These are phyloP conservation scores for Carassius gibelio DNA, from an alignment of 2,113 vertebrate genomes.

Conservation along the genomic window DNA sequence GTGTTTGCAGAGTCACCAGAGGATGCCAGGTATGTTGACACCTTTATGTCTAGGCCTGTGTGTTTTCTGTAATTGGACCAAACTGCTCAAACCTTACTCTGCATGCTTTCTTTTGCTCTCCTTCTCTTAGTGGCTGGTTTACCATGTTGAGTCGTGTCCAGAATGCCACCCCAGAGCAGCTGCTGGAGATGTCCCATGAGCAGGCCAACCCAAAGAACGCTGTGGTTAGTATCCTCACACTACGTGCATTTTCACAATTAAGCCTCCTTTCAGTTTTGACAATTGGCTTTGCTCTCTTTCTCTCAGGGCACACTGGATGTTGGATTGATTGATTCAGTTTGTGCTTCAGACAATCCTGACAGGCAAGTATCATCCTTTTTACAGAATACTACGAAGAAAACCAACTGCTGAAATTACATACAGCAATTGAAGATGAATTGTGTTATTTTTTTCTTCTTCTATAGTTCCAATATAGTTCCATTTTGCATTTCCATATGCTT, in stretches of 20 bases:
- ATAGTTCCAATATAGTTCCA: neutral
- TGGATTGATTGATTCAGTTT: constrained; percentile 90
- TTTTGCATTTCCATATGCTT: neutral
- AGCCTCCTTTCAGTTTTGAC: neutral
- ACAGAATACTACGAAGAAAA: neutral
- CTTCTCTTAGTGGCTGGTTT: constrained; percentile 83
- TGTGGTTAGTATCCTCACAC: constrained; percentile 79
- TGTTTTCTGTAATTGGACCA: neutral
- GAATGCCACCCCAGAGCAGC: constrained; percentile 85
- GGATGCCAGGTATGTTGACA: constrained; percentile 82
- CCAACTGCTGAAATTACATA: neutral
- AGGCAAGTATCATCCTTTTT: constrained; percentile 71
- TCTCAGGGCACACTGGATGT: constrained; percentile 88
- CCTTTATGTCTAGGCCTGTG: constrained; percentile 40
- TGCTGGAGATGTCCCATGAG: constrained; percentile 91
- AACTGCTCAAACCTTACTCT: constrained; percentile 35
- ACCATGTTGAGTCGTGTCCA: constrained; percentile 87
- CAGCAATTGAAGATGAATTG: neutral
- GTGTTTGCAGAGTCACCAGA: constrained; percentile 92
- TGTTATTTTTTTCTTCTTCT: neutral
- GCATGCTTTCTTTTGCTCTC: constrained; percentile 20
- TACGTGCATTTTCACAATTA: neutral
- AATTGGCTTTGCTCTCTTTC: constrained; percentile 26
- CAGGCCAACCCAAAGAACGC: constrained; percentile 94
- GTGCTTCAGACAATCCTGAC: constrained; percentile 92